phyloP scores from a whole-genome alignment of 2,888 invertebrate genomes.

The Arrhopalites spinosus region DNA sequence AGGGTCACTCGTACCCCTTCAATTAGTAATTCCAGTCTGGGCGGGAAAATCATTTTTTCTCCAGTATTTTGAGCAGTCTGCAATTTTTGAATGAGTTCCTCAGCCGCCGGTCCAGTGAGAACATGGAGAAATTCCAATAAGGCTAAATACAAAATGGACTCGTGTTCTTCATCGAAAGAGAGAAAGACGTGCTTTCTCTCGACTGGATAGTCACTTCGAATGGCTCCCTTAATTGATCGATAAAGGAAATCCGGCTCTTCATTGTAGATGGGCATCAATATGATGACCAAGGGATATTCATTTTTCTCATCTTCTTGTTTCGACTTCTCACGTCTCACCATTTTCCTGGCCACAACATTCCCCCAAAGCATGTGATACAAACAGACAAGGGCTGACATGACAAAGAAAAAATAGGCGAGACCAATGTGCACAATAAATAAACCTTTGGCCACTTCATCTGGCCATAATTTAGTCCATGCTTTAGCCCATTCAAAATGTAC shows the following conservation, averaged over 20 bases:
- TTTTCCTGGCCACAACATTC: conserved; percentile 16
- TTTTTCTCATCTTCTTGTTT: too few species aligned
- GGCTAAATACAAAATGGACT: conserved; percentile 37
- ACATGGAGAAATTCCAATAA: conserved; percentile 34
- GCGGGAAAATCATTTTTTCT: conserved; percentile 32
- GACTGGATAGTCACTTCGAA: conserved; percentile 38
- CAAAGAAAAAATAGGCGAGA: not conserved
- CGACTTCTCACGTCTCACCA: not conserved
- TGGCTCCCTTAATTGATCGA: conserved; percentile 38
- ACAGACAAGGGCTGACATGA: not conserved
- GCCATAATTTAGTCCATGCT: not conserved
- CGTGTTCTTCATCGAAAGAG: conserved; percentile 40
- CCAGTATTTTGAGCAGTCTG: not conserved
- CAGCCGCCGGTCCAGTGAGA: conserved; percentile 33
- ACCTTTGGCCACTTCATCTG: not conserved
- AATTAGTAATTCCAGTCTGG: conserved; percentile 40
- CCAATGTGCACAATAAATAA: not conserved
- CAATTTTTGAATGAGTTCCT: conserved; percentile 5
- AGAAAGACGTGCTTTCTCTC: conserved; percentile 41
- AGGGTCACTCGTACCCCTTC: conserved; percentile 37
- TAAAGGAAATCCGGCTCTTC: conserved; percentile 42
- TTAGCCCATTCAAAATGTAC: too few species aligned
- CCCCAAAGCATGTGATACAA: conserved; percentile 29
- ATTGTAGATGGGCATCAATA: conserved; percentile 46
- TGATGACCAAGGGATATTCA: conserved; percentile 42